phyloP scores from a whole-genome alignment of 2,797 vertebrate genomes.

The Gadopsis bispinosus region DNA sequence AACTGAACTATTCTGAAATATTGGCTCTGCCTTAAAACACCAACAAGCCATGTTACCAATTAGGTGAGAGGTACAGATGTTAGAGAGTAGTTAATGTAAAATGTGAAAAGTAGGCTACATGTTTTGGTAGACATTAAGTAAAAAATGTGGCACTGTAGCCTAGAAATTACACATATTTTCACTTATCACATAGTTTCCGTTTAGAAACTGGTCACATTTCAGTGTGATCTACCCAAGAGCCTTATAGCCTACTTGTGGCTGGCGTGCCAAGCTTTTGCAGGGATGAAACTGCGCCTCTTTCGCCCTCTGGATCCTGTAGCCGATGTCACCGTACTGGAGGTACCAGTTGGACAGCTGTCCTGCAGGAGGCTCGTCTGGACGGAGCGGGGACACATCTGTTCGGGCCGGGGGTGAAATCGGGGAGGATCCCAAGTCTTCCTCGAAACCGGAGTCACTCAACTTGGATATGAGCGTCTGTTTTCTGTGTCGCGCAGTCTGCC shows the following conservation, averaged over 20 bases:
- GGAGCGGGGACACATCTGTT: constrained; percentile 12
- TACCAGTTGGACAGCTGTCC: constrained; percentile 77
- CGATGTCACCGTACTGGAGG: constrained; percentile 89
- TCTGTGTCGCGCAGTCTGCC: constrained; percentile 69
- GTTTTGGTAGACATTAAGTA: background rate
- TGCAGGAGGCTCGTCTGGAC: constrained; percentile 28
- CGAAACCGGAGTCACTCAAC: constrained; percentile 84
- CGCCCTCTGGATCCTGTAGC: constrained; percentile 86
- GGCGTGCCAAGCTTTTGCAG: constrained; percentile 84
- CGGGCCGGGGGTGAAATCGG: constrained; percentile 31
- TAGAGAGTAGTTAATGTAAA: background rate
- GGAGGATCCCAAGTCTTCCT: constrained; percentile 76
- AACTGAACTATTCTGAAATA: background rate
- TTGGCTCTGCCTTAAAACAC: background rate
- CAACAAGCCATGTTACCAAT: background rate
- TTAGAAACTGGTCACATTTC: background rate
- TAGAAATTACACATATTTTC: background rate
- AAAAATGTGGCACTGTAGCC: background rate
- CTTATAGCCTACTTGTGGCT: constrained; percentile 87
- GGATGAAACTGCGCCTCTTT: constrained; percentile 88
- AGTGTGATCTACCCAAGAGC: background rate
- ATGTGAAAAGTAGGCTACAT: background rate
- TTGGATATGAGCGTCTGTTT: constrained; percentile 81
- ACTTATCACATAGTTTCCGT: background rate
- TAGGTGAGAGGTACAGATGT: background rate